Conservation (phyloP, 2,888 invertebrate genomes). For the Parapristionchus giblindavisi region DNA sequence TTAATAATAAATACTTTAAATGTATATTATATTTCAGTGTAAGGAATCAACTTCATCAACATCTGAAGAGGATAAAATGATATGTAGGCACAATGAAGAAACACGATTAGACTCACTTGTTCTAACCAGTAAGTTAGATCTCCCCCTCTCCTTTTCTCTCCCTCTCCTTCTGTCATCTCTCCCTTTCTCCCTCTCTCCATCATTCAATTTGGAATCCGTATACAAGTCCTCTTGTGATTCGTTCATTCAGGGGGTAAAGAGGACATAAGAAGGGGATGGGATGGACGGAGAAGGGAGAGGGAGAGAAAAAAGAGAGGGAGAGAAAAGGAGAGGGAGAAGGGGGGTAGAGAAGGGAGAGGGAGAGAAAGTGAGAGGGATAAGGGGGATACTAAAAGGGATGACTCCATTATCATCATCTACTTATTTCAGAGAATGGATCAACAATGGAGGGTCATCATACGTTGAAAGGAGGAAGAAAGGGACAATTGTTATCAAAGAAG, state of each 20-base stretch:
- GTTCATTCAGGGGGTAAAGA: background rate
- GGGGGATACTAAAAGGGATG: background rate
- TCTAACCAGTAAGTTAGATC: constrained; percentile 4
- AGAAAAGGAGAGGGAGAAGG: background rate
- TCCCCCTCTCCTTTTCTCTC: background rate
- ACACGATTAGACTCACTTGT: constrained; percentile 29
- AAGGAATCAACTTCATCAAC: constrained; percentile 28
- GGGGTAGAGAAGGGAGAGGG: background rate
- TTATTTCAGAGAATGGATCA: background rate
- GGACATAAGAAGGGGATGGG: background rate
- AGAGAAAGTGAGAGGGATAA: background rate
- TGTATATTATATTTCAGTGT: too few species aligned
- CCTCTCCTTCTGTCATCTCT: background rate
- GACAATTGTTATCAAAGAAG: constrained; percentile 15
- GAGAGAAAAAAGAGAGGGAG: background rate
- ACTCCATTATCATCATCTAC: background rate
- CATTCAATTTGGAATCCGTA: background rate
- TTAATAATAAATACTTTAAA: background rate
- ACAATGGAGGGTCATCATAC: background rate
- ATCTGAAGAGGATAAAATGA: constrained; percentile 29
- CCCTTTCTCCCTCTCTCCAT: background rate
- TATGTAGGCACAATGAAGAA: background rate
- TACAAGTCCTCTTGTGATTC: background rate
- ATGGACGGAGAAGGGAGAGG: background rate
- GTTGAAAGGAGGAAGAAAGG: background rate